Conservation (phyloP, 2,797 vertebrate genomes). For the Lophius americanus region DNA sequence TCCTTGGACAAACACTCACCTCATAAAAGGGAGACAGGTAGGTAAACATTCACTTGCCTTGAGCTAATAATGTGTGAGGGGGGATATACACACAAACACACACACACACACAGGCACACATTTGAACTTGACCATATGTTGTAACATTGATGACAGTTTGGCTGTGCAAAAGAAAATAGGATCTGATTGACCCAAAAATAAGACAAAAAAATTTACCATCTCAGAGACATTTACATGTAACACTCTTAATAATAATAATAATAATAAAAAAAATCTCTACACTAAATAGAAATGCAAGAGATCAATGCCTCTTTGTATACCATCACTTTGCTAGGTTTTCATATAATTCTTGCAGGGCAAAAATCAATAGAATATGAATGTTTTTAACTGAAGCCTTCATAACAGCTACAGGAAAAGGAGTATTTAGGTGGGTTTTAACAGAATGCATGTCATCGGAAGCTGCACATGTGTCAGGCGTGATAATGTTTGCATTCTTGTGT, state of each 20-base stretch:
- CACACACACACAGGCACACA: constrained; percentile 32
- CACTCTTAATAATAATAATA: neutral
- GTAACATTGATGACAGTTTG: constrained; percentile 38
- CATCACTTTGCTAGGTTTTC: constrained; percentile 3
- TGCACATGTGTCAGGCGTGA: constrained; percentile 14
- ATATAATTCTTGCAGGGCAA: constrained; percentile 15
- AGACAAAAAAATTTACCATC: neutral
- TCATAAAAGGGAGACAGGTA: constrained; percentile 73
- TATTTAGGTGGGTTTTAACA: constrained; percentile 7
- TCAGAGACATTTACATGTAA: neutral
- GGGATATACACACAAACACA: constrained; percentile 41
- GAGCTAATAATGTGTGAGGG: constrained; percentile 65
- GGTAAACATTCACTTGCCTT: constrained; percentile 80
- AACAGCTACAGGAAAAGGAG: constrained; percentile 22
- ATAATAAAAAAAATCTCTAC: neutral
- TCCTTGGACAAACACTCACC: constrained; percentile 74
- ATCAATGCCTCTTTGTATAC: neutral
- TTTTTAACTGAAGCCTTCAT: constrained; percentile 19
- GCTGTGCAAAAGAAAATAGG: constrained; percentile 15
- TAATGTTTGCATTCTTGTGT: neutral
- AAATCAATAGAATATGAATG: constrained; percentile 38
- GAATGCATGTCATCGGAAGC: constrained; percentile 15
- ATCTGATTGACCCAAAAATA: neutral
- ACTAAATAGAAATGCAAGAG: neutral
- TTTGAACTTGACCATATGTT: constrained; percentile 38